Base-by-base conservation (phyloP, 1,140 invertebrate species). In the Spodoptera frugiperda region DNA sequence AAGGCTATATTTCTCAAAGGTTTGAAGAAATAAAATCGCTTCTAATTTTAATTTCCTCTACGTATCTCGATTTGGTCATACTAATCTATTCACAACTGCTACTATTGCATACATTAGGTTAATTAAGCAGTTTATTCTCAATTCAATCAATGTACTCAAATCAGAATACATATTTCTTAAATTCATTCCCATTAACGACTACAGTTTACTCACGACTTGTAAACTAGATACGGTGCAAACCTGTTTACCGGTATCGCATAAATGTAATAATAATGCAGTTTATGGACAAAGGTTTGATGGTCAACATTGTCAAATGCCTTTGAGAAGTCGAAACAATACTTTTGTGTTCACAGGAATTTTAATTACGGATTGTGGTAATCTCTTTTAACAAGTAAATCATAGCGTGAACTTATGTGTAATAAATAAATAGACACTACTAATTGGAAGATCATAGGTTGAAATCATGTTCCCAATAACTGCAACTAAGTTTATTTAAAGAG, bases 161-260 rank as follows among this genome's bases (percentile, higher is more conserved):
- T 63, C 33, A n/a, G 17, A 15, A 44, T 46, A 63, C 59, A 63
- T 63, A 63, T 63, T 63, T 63, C 33, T 63, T 63, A 63, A 63
- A 63, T 39, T 39, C 33, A 44, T 44, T 17, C 33, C 59, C 59
- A 63, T 63, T 63, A 63, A 63, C 30, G 59, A 63, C 33, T 33
- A 44, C 15, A 63, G 59, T 19, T 63, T 63, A 63, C 59, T 63
- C 59, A 63, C 59, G 59, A 63, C 59, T 63, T 63, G 59, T 44
- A 44, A 15, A 63, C 59, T 39, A 63, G 59, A 63, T 63, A 63
- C 33, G 15, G n/a, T 17, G 44, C 33, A 63, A 63, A 63, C 59
- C 33, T 17, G 59, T 63, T 63, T 44, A 63, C 33, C 17, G 59
- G 59, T 44, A 63, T 63, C 33, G 33, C 15, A 63, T 44, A 44